Evolutionary conservation across 2,888 invertebrate genomes (phyloP), one percentile per base, ranked within the genome.

Genomic region (Hyalella azteca): DNA sequence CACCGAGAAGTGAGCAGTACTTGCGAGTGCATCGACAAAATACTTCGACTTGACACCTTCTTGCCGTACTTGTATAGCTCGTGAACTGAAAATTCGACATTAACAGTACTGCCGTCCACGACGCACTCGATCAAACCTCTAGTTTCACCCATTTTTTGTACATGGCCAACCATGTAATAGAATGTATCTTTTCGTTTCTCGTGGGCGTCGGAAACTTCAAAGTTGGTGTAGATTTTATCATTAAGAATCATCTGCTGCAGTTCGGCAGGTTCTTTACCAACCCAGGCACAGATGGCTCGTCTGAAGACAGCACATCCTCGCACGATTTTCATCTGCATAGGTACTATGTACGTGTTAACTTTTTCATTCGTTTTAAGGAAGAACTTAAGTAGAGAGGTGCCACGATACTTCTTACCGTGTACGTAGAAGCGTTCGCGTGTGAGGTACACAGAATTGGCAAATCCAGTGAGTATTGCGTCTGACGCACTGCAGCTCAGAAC

Each of bases 401-500:
- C 66, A 19, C 36, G 32, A 19, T 66, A 66, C n/a, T 66, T 66
- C 19, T 36, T 22, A 36, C 66, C 66, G 36, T 66, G 22, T 3
- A 66, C 66, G 36, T 36, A 66, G 4, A 66, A 66, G 36, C 66
- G 66, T 36, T 66, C 66, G 3, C 66, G 66, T 13, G 66, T 66
- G 26, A 66, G 36, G 19, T 66, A 66, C 11, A 66, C 66, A n/a
- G 66, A 7, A 22, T 36, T 66, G 5, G 66, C 22, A 66, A 66
- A 66, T 19, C 66, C 66, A n/a, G 66, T 66, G 29, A 66, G 29
- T 36, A 66, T 32, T 9, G 66, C 66, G 36, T 66, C 66, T 1
- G 36, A 36, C 19, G 36, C 66, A 66, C 66, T 66, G 19, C 66
- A 66, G 19, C 66, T 66, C 66, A 66, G 19, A 66, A 66, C 66